phyloP scores from a whole-genome alignment of 2,888 invertebrate species.

The Strigamia maritima region DNA sequence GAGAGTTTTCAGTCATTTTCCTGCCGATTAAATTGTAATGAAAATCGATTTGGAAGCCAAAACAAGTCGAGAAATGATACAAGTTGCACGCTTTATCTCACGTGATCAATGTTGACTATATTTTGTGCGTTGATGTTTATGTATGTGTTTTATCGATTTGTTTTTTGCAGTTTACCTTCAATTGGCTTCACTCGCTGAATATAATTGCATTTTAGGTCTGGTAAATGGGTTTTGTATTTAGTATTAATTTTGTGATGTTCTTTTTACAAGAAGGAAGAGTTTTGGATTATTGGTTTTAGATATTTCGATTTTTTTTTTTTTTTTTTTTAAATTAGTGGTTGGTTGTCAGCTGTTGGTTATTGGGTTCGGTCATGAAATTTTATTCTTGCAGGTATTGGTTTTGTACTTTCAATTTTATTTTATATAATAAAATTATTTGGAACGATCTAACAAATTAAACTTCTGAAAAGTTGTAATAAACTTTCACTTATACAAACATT shows the following conservation, averaged over 20 bases:
- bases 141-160: neutral
- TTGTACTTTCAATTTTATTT: constrained; percentile 11
- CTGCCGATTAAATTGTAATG: constrained; percentile 31
- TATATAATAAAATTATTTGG: neutral
- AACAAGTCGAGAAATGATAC: neutral
- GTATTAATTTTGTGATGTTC: neutral
- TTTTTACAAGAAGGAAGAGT: neutral
- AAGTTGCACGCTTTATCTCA: neutral
- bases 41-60: neutral
- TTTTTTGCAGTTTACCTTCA: neutral
- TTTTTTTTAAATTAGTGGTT: neutral
- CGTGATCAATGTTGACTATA: constrained; percentile 1
- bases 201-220: too few relatives aligned
- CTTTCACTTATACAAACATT: neutral
- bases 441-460: neutral
- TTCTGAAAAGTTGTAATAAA: neutral
- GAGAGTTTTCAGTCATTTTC: constrained; percentile 22
- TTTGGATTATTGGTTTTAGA: constrained; percentile 27
- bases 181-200: too few relatives aligned
- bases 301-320: constrained; percentile 1
- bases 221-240: neutral
- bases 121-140: constrained; percentile 11
- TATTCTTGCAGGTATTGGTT: constrained; percentile 18
- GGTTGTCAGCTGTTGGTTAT: constrained; percentile 34
- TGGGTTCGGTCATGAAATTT: constrained; percentile 31